Base-by-base conservation (phyloP, 2,797 vertebrate species). In the Neosalanx taihuensis region DNA sequence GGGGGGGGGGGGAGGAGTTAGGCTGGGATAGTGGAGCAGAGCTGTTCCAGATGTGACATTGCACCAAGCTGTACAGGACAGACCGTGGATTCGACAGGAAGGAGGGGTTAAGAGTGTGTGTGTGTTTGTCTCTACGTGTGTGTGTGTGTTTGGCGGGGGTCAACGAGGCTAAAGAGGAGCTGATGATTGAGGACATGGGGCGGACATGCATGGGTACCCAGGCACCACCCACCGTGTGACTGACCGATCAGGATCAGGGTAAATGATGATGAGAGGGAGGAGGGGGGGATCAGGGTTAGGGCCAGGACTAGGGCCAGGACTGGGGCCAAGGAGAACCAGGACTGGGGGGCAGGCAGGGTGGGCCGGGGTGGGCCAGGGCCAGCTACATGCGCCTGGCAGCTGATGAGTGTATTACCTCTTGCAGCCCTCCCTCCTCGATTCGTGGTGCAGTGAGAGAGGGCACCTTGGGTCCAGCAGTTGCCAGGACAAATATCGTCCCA, bases 11-110 rank as follows among this genome's bases (percentile, higher is more conserved):
- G 10, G 37, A 41, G 37, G 37, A 9, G 9, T 41, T 10, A 41
- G 37, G 37, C 37, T 1, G 37, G 37, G 37, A 41, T 41, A 41
- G 37, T 9, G 37, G 37, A 9, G 37, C 5, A 41, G 37, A 9
- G 37, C 37, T 41, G 37, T 92, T 93, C 95, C 95, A 96, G 92
- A 95, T 97, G 94, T 95, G 94, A 93, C 94, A 92, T 90, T 92
- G 86, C 66, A 91, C 92, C 92, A 91, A 81, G 79, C 84, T 75
- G 85, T 81, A 89, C 85, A 79, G 77, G 81, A 84, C 18, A 41
- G 78, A 79, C 75, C 82, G 81, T 65, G 56, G 77, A 84, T 87
- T 82, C 49, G 3, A 18, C 17, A 31, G 53, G 57, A 31, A 66
- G n/a, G 53, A 62, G 76, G 67, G 72, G 78, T 72, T 63, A n/a